phyloP scores from a whole-genome alignment of 2,797 vertebrate genomes.

The Anabas testudineus region DNA sequence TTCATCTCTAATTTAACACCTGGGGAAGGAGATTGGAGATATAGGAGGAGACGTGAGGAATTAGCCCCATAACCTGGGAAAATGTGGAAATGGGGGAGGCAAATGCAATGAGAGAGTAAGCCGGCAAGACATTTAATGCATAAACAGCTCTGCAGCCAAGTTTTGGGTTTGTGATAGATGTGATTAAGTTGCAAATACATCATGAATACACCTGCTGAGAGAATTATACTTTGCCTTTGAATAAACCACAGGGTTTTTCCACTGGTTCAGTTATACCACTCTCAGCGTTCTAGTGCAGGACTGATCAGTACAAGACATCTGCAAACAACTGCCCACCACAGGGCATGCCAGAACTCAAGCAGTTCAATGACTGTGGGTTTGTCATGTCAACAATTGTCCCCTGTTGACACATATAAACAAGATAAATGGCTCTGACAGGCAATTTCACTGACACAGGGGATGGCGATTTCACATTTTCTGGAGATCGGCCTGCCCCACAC shows the following conservation, averaged over 20 bases:
- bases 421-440: conserved; percentile 58
- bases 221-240: conserved; percentile 16
- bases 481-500: conserved; percentile 54
- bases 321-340: conserved; percentile 45
- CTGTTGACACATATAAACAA: conserved; percentile 54
- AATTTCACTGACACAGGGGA: conserved; percentile 54
- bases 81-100: conserved; percentile 50
- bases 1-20: conserved; percentile 80
- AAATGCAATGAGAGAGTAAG: conserved; percentile 61
- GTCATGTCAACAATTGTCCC: conserved; percentile 37
- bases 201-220: conserved; percentile 41
- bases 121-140: conserved; percentile 33
- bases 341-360: conserved; percentile 27
- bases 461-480: conserved; percentile 60
- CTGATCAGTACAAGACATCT: conserved; percentile 54
- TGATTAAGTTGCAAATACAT: conserved; percentile 49
- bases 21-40: conserved; percentile 64
- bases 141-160: conserved; percentile 42
- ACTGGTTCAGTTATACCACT: conserved; percentile 35
- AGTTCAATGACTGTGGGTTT: conserved; percentile 25
- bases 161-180: conserved; percentile 39
- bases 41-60: conserved; percentile 69
- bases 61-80: conserved; percentile 73
- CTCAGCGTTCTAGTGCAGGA: conserved; percentile 6
- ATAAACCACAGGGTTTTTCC: conserved; percentile 47